Evolutionary conservation across 2,888 invertebrate species (phyloP).

Genomic region (Brachyptera risi): DNA sequence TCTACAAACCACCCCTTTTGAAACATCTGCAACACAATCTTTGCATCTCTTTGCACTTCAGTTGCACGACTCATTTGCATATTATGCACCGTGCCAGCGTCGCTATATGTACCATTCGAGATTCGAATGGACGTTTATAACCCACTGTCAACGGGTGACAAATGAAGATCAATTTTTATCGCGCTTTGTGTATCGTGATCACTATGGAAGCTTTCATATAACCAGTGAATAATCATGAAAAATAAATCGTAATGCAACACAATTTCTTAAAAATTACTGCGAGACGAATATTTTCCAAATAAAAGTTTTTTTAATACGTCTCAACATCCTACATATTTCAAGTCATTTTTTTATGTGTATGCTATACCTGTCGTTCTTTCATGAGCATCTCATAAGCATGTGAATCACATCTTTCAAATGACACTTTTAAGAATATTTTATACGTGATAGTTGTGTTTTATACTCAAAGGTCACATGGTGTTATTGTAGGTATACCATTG

Average conservation of each 20-base stretch:
- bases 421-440: background rate
- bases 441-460: background rate
- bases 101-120: too few species aligned
- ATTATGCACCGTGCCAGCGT: too few species aligned
- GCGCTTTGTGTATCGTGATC: background rate
- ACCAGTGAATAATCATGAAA: background rate
- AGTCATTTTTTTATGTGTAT: background rate
- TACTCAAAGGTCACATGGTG: background rate
- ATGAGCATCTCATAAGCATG: background rate
- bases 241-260: background rate
- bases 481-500: background rate
- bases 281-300: background rate
- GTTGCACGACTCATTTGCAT: too few species aligned
- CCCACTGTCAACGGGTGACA: conserved; percentile 24
- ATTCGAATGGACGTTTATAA: too few species aligned
- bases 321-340: background rate
- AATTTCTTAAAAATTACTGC: background rate
- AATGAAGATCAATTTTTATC: conserved; percentile 28
- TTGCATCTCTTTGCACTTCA: too few species aligned
- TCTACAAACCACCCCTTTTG: too few species aligned
- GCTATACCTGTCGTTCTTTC: background rate
- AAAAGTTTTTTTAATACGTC: background rate
- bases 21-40: too few species aligned
- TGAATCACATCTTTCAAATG: background rate
- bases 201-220: background rate